Percentiles rank a stretch among this genome's conserved stretches.
phyloP scores from a whole-genome alignment of 2,888 invertebrate species.

The Congeria kusceri region DNA sequence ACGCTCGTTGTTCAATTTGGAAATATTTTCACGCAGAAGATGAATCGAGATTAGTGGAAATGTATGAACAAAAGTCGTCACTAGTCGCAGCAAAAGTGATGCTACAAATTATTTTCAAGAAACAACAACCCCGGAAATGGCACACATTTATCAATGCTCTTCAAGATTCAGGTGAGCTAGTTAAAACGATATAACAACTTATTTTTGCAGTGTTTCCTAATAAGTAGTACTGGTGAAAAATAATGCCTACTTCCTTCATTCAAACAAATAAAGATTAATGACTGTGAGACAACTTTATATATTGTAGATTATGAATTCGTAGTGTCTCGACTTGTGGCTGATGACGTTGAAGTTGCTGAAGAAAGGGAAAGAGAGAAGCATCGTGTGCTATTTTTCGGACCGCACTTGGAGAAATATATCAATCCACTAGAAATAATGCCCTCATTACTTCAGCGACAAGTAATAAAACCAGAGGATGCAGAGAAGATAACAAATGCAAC shows the following conservation, averaged over 20 bases:
- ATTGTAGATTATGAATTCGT: background rate
- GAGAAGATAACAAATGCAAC: no score
- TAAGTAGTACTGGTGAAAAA: background rate
- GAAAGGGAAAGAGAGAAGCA: background rate
- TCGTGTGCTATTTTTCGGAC: background rate
- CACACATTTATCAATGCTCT: slow-evolving; percentile 15
- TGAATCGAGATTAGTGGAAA: background rate
- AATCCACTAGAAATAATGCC: background rate
- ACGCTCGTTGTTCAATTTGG: no score
- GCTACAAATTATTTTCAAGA: background rate
- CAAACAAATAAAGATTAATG: no score
- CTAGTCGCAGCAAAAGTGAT: background rate
- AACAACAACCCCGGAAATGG: slow-evolving; percentile 12
- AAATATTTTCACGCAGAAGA: no score
- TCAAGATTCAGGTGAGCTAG: slow-evolving; percentile 2
- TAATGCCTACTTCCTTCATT: no score
- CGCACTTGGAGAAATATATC: background rate
- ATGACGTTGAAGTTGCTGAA: background rate
- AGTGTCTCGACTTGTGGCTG: background rate
- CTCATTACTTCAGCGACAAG: no score
- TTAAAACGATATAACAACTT: background rate
- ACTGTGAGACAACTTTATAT: background rate
- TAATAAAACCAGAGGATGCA: no score
- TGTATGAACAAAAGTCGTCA: background rate
- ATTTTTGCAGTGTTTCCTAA: background rate